A percentile compares a stretch with the other conserved stretches of the same genome.
Evolutionary conservation across 2,888 invertebrate genomes (phyloP).

Genomic region (Tetragnatha montana): DNA sequence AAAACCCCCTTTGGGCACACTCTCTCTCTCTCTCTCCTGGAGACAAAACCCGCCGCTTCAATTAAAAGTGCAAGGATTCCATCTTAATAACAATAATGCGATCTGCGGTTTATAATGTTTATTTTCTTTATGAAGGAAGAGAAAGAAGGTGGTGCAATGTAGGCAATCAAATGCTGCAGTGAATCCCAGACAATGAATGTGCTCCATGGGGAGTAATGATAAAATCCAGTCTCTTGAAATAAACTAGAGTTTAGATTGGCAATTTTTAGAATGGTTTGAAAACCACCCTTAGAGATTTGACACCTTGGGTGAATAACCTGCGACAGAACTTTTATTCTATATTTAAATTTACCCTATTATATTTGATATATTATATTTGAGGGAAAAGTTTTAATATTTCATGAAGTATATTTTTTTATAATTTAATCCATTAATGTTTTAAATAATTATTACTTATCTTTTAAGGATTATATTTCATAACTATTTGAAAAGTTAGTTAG

Average conservation of each 20-base stretch:
- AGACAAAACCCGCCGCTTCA: background rate
- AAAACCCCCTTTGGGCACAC: slow-evolving; percentile 21
- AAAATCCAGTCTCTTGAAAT: background rate
- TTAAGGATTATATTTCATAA: too few species aligned
- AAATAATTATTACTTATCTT: too few species aligned
- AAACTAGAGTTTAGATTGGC: background rate
- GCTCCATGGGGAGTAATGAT: slow-evolving; percentile 35
- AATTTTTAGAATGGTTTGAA: background rate
- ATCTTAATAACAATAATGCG: slow-evolving; percentile 18
- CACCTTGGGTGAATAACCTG: background rate
- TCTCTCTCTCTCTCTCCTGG: background rate
- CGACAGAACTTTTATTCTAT: too few species aligned
- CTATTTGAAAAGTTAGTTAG: too few species aligned
- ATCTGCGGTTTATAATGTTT: slow-evolving; percentile 27
- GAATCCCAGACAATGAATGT: slow-evolving; percentile 53
- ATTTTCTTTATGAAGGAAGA: background rate
- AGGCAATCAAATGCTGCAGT: slow-evolving; percentile 44
- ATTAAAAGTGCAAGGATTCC: slow-evolving; percentile 30
- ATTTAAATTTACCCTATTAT: too few species aligned
- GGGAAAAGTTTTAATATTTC: too few species aligned
- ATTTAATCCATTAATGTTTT: too few species aligned
- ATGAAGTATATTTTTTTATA: too few species aligned
- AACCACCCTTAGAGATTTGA: background rate
- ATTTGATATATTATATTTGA: too few species aligned
- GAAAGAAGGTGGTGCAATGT: background rate